phyloP scores from a whole-genome alignment of 2,888 invertebrate species.

The Pseudoips prasinana region DNA sequence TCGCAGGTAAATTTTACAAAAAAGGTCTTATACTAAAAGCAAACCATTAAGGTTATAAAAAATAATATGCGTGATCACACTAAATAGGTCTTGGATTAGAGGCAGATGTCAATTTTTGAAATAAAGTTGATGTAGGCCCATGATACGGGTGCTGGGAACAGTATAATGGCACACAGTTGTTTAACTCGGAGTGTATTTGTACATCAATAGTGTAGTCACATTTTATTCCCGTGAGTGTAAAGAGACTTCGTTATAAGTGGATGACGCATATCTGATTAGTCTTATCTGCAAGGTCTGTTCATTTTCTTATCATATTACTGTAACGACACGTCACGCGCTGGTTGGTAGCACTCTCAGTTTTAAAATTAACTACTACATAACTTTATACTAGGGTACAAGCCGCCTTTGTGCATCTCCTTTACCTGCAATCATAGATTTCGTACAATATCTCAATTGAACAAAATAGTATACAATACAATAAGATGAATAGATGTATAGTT shows the following conservation, averaged over 20 bases:
- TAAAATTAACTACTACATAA: too few relatives aligned
- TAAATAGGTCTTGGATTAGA: slow-evolving; percentile 62
- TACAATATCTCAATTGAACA: slow-evolving; percentile 21
- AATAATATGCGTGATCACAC: slow-evolving; percentile 65
- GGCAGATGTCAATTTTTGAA: slow-evolving; percentile 68
- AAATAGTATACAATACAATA: slow-evolving; percentile 8
- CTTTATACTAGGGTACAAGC: too few relatives aligned
- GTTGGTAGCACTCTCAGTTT: too few relatives aligned
- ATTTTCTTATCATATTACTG: too few relatives aligned
- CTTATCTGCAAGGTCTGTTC: too few relatives aligned
- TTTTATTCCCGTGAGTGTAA: too few relatives aligned
- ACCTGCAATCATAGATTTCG: slow-evolving; percentile 43
- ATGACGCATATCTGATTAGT: too few relatives aligned
- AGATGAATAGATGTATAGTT: slow-evolving; percentile 16
- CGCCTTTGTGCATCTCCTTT: slow-evolving; percentile 37
- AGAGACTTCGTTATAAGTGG: too few relatives aligned
- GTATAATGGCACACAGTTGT: too few relatives aligned
- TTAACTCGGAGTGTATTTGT: too few relatives aligned
- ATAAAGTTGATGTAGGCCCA: slow-evolving; percentile 48
- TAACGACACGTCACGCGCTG: too few relatives aligned
- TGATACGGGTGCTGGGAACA: slow-evolving; percentile 60
- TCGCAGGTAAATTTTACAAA: slow-evolving; percentile 65
- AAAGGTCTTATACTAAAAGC: slow-evolving; percentile 53
- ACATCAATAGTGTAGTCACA: too few relatives aligned
- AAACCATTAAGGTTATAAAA: slow-evolving; percentile 56